Evolutionary conservation across 2,888 invertebrate genomes (phyloP).

Genomic region (Hydrotaea diabolus): DNA sequence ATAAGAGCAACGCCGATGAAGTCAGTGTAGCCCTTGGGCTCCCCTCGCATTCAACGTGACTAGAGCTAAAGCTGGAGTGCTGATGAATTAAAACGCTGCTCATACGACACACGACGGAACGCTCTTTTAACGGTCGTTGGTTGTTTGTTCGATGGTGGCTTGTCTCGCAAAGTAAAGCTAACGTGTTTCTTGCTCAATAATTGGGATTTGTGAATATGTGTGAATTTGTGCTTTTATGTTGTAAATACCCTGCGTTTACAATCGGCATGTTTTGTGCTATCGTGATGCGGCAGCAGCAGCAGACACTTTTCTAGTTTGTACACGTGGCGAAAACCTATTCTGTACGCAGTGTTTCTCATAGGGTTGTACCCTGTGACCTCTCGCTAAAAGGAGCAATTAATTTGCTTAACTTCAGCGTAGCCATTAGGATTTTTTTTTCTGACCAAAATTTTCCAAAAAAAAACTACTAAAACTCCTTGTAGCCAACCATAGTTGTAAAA

Average conservation of each 20-base stretch:
- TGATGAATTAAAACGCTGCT: background rate
- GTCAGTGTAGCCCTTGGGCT: background rate
- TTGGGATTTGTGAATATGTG: constrained; percentile 43
- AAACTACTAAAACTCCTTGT: too few relatives aligned
- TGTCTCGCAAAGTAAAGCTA: constrained; percentile 36
- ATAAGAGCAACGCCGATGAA: constrained; percentile 1
- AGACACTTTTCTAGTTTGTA: background rate
- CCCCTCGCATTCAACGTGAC: background rate
- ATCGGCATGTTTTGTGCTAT: background rate
- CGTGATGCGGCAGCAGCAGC: background rate
- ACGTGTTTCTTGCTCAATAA: constrained; percentile 59
- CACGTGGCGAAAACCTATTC: constrained; percentile 8
- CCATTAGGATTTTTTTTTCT: too few relatives aligned
- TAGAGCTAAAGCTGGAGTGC: too few relatives aligned
- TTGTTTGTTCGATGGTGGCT: background rate
- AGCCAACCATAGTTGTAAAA: too few relatives aligned
- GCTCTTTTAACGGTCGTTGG: constrained; percentile 20
- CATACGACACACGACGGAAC: background rate
- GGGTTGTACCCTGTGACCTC: too few relatives aligned
- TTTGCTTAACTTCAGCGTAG: too few relatives aligned
- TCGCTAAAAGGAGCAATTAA: too few relatives aligned
- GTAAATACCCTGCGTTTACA: constrained; percentile 2
- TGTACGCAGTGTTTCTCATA: too few relatives aligned
- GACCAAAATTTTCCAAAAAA: too few relatives aligned
- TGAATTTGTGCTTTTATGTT: background rate